Evolutionary conservation across 2,113 vertebrate genomes (phyloP), one percentile per base, ranked within the genome.

Genomic region (Paradoxurus hermaphroditus): DNA sequence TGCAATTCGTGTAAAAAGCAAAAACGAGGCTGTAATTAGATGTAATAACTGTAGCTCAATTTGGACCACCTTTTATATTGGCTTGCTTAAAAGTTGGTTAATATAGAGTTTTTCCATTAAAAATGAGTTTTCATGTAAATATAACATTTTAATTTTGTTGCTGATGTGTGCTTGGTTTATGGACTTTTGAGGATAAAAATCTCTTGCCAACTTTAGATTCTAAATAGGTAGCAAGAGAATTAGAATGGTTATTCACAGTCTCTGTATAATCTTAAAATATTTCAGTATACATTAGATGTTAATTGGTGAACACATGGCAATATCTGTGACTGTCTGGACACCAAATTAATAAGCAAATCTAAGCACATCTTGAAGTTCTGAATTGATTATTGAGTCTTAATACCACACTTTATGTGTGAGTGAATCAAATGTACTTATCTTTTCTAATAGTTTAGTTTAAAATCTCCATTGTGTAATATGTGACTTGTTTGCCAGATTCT

Each of bases 1-100:
- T 92, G 65, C 75, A 92, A 56, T 96, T 96, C 96, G 27, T 96
- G 13, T 95, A 86, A 93, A 95, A 96, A 96, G n/a, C 67, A 96
- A 94, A 97, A 92, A 92, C 49, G 79, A 83, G 56, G 6, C 59
- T 92, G 44, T 68, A 90, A 92, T 98, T 97, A 95, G 72, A 70
- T 95, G 29, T 81, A 70, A 92, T 90, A 95, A 78, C 68, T 77
- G 70, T 62, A 90, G 68, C 68, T 94, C 95, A 93, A 96, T 96
- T 97, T 87, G 96, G 78, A 94, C 25, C 39, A 39, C 51, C 75
- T 92, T 97, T 97, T 86, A 87, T 19, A 51, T 27, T 21, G 16
- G 10, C 36, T 96, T 90, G 92, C 62, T 91, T 91, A 95, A 63
- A 97, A 96, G 82, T 73, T 94, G n/a, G 49, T 91, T 97, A 78